A percentile compares a stretch with the other conserved stretches of the same genome.
Evolutionary conservation across 2,797 vertebrate species (phyloP).

Genomic region (Melanotaenia boesemani): DNA sequence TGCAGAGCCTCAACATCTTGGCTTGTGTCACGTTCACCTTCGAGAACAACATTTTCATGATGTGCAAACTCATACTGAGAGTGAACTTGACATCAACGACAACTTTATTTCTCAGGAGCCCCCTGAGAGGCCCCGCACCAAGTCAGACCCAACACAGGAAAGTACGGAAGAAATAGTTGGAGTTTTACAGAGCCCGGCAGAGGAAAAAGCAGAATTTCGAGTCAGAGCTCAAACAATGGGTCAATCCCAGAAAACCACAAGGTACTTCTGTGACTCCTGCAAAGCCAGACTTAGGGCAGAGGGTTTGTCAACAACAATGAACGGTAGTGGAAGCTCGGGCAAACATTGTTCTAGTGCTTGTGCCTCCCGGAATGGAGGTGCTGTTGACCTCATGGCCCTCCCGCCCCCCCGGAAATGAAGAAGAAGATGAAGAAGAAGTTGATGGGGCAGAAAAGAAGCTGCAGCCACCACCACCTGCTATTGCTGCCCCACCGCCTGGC

Average conservation of each 20-base stretch:
- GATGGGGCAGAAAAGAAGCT: conserved; percentile 79
- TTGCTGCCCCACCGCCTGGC: conserved; percentile 95
- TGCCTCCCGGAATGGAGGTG: conserved; percentile 86
- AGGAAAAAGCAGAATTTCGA: conserved; percentile 84
- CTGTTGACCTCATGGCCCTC: conserved; percentile 94
- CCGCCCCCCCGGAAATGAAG: conserved; percentile 93
- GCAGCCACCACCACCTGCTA: conserved; percentile 89
- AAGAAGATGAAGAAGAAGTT: conserved; percentile 84
- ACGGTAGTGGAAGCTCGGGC: conserved; percentile 72
- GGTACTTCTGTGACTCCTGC: conserved; percentile 95
- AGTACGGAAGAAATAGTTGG: conserved; percentile 88
- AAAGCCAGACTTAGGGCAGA: conserved; percentile 89
- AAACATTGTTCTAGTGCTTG: conserved; percentile 83
- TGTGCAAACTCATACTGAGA: conserved; percentile 87
- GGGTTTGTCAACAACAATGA: conserved; percentile 71
- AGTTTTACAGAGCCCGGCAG: conserved; percentile 72
- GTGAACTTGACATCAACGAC: conserved; percentile 92
- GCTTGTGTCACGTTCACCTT: conserved; percentile 96
- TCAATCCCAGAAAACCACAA: conserved; percentile 83
- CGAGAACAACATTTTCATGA: conserved; percentile 92
- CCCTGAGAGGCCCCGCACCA: conserved; percentile 92
- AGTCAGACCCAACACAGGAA: conserved; percentile 95
- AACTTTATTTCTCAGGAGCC: conserved; percentile 93
- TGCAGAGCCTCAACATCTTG: conserved; percentile 91
- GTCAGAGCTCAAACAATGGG: conserved; percentile 91